Conservation (phyloP, 2,113 vertebrate genomes). For the Ellobius talpinus region DNA sequence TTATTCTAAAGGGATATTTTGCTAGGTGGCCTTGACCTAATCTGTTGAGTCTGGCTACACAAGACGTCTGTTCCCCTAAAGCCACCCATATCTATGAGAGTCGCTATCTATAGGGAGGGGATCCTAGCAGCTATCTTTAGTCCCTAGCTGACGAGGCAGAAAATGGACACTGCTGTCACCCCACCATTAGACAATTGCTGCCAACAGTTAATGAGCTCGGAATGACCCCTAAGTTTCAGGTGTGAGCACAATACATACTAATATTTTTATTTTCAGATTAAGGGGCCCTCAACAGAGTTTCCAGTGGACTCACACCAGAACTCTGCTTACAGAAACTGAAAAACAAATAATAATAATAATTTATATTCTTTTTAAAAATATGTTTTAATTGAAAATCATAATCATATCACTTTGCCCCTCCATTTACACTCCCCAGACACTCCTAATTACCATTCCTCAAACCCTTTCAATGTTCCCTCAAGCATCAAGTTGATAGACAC, state of each 20-base stretch:
- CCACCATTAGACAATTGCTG: neutral
- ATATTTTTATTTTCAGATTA: constrained; percentile 14
- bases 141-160: neutral
- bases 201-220: neutral
- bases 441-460: neutral
- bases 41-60: neutral
- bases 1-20: constrained; percentile 10
- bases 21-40: neutral
- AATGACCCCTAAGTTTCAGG: neutral
- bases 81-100: neutral
- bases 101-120: neutral
- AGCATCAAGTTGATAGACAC: neutral
- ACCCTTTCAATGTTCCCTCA: too few relatives aligned
- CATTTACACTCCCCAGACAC: neutral
- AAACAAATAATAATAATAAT: neutral
- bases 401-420: neutral
- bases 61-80: neutral
- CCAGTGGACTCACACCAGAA: neutral
- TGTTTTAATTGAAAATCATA: neutral
- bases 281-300: neutral
- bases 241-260: neutral
- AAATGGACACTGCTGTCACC: neutral
- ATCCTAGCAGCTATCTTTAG: neutral
- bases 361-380: neutral
- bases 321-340: neutral